Evolutionary conservation across 2,797 vertebrate genomes (phyloP).

Genomic region (Neosilurus hyrtlii): DNA sequence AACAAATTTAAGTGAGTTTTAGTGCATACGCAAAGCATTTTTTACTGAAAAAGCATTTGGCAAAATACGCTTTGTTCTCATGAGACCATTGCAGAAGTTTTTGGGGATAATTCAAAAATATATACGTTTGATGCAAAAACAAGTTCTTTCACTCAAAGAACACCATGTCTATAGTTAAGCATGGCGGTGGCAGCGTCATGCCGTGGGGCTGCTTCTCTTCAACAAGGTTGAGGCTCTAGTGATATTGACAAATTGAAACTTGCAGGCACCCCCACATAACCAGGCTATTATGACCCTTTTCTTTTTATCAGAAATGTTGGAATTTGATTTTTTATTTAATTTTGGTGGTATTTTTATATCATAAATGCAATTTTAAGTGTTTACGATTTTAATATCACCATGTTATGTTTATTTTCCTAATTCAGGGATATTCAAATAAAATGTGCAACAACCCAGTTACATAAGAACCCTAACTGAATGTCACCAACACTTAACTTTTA

Average conservation of each 20-base stretch:
- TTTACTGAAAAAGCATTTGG: background rate
- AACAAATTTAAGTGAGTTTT: too few relatives aligned
- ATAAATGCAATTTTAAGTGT: background rate
- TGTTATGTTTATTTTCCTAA: background rate
- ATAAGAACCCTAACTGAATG: background rate
- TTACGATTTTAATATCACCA: background rate
- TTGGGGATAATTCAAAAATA: background rate
- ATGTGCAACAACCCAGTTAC: background rate
- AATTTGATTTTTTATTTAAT: background rate
- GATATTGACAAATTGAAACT: too few relatives aligned
- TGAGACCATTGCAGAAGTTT: background rate
- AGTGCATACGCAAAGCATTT: too few relatives aligned
- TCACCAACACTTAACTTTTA: background rate
- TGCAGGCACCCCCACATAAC: too few relatives aligned
- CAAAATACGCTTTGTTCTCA: background rate
- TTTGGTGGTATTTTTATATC: background rate
- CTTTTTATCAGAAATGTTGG: background rate
- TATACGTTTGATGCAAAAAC: background rate
- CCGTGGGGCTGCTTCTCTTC: background rate
- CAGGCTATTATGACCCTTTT: background rate
- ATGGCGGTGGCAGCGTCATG: background rate
- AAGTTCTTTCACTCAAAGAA: background rate
- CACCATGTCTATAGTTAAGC: background rate
- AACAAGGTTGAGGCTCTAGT: background rate
- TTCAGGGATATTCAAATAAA: background rate